Base-by-base conservation (phyloP, 2,113 vertebrate species). In the Chunga burmeisteri region DNA sequence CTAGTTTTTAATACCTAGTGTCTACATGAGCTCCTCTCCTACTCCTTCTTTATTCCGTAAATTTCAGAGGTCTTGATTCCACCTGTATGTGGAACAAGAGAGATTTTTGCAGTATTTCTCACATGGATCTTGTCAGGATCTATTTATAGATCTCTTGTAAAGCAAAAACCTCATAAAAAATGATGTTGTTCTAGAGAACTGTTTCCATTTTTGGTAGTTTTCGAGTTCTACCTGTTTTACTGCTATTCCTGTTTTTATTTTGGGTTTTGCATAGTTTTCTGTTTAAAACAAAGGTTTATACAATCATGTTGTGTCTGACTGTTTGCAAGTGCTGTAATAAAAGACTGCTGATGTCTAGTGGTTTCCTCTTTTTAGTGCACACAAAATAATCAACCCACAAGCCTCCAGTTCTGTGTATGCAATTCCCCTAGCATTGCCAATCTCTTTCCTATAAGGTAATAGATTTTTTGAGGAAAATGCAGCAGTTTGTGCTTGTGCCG, bases 401-500 rank as follows among this genome's bases (percentile, higher is more conserved):
- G 70, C n/a, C 19, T 90, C 49, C 30, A 40, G 5, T 38, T 26
- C 36, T 30, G 4, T 47, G 5, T 19, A 7, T 49, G 14, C 5
- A 30, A 44, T 56, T 72, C 46, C 56, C 7, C 2, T 77, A 74
- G 20, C 67, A 70, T 11, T 0, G 0, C 3, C 17, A 74, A 10
- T 3, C 6, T 65, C 7, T 59, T 20, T 65, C 27, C 10, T 46
- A 11, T 40, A 16, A 58, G 38, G 3, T 9, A 73, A 34, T 6
- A 62, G 6, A 1, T 29, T 78, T 52, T 36, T 72, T 63, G 44
- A 68, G 34, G 26, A 91, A 93, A 89, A 61, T n/a, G 18, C 22
- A 68, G 10, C 11, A 18, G 3, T 34, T 50, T 53, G 14, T 40
- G 3, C 1, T 0, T 78, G 32, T 47, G 6, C 16, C 9, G 2